Evolutionary conservation across 2,797 vertebrate species (phyloP).

Genomic region (Chrosomus eos): DNA sequence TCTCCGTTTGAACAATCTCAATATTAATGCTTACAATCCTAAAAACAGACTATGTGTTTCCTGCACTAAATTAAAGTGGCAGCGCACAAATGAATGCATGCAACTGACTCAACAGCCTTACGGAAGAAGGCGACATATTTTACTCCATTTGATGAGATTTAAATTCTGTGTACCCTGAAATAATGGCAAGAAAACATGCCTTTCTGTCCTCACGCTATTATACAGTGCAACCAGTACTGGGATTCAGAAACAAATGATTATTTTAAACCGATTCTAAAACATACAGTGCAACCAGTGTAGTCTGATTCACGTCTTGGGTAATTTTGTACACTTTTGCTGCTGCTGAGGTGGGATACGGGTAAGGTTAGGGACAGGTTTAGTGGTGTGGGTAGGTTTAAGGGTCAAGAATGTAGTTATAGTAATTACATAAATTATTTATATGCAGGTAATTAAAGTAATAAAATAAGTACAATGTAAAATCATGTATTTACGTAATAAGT

Average conservation of each 20-base stretch:
- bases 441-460: neutral
- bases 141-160: neutral
- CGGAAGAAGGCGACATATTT: no score
- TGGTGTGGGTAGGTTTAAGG: neutral
- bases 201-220: neutral
- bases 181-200: neutral
- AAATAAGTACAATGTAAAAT: neutral
- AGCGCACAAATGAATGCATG: neutral
- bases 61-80: neutral
- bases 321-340: no score
- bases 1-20: neutral
- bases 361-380: neutral
- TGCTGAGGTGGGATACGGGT: no score
- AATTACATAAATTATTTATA: no score
- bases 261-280: neutral
- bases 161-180: neutral
- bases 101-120: neutral
- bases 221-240: neutral
- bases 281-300: neutral
- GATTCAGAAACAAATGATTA: neutral
- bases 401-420: neutral
- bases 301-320: neutral
- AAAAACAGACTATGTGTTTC: neutral
- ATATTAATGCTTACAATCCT: neutral
- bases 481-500: neutral